phyloP scores from a whole-genome alignment of 2,797 vertebrate genomes.

The Dendrocincla fuliginosa region DNA sequence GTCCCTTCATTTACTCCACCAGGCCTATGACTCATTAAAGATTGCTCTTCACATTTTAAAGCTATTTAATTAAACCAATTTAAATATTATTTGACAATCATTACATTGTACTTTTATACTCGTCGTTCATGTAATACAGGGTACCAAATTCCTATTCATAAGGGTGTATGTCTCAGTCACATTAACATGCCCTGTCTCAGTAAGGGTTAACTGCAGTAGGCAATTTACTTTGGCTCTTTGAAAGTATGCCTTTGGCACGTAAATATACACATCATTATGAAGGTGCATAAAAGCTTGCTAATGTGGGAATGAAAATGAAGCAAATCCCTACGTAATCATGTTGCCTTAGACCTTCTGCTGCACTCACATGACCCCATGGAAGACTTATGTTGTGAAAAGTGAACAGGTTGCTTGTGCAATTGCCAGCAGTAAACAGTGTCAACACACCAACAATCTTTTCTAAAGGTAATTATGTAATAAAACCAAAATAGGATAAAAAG shows the following conservation, averaged over 20 bases:
- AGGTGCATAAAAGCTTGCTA: not conserved
- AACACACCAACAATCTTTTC: not conserved
- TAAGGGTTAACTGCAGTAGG: not conserved
- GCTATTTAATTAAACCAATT: not conserved
- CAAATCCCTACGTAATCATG: fast-evolving
- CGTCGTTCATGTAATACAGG: not conserved
- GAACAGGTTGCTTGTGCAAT: not conserved
- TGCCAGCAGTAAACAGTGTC: not conserved
- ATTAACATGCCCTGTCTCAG: not conserved
- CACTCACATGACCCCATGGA: not conserved
- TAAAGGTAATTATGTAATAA: not conserved
- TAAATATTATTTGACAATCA: not conserved
- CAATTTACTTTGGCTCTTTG: not conserved
- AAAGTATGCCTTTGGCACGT: not conserved
- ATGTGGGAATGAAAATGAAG: not conserved
- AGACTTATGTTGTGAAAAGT: not conserved
- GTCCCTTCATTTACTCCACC: not conserved
- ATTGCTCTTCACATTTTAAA: not conserved
- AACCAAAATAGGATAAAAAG: not conserved
- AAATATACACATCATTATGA: not conserved
- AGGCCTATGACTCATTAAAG: not conserved
- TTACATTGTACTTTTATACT: not conserved
- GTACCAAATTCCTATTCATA: not conserved
- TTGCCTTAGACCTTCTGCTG: not conserved
- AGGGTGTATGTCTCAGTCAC: not conserved